Base-by-base conservation (phyloP, 2,113 vertebrate species). In the Phocoena sinus region DNA sequence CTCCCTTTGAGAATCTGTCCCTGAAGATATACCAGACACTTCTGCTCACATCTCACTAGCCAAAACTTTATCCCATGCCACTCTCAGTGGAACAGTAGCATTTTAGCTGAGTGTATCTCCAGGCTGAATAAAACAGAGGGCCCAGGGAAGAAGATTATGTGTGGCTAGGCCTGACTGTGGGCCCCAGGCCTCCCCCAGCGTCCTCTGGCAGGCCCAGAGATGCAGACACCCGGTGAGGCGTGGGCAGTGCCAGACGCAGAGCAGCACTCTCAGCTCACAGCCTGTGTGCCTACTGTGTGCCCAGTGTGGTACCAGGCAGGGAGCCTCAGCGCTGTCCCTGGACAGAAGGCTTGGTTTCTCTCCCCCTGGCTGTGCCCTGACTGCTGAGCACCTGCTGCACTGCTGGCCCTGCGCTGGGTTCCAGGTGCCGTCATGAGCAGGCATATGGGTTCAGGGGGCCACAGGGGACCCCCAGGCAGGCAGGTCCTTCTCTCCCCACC, bases 391-490 rank as follows among this genome's bases (percentile, higher is more conserved):
- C 88, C 60, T 36, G 25, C 50, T 12, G 20, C 25, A 1, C 50
- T 7, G 28, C 65, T 20, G 47, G 56, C 50, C 82, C 44, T 47
- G 11, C 1, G 0, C 20, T 58, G 56, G 28, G 18, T 23, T 0
- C 25, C 2, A 1, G 47, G 23, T 7, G 7, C 71, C 26, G 1
- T 28, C 8, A 0, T 8, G 18, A 9, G 7, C 18, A 8, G 2
- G 21, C 47, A 8, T 53, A 53, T 7, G 15, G 74, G 3, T 56
- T 67, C 28, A 31, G 20, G 36, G 25, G 63, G 44, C 47, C 12
- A 7, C 33, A 1, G 53, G 20, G 63, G 41, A 18, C 20, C 23
- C 25, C 1, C 11, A 15, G 10, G 20, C 2, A 13, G 18, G 71
- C 23, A 17, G 28, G 44, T 26, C 53, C 41, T 26, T 3, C 89